Percentiles rank a stretch among this genome's conserved stretches.
Evolutionary conservation across 2,888 invertebrate genomes (phyloP).

Genomic region (Drosophila birchii): DNA sequence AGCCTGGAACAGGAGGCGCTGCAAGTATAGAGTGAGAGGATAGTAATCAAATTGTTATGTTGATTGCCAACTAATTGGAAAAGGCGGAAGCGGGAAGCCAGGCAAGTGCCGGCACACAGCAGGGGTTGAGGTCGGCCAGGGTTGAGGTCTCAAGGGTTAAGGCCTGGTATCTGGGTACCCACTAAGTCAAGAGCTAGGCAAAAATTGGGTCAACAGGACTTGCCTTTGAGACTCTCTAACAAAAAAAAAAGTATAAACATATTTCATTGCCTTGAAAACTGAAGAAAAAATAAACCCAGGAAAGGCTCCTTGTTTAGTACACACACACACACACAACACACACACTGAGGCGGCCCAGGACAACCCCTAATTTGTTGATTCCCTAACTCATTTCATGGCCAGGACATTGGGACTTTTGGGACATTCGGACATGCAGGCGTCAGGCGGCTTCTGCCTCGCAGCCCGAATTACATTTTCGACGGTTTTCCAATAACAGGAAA

Average conservation of each 20-base stretch:
- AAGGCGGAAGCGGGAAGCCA: slow-evolving; percentile 41
- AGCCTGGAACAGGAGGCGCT: slow-evolving; percentile 9
- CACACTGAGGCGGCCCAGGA: slow-evolving; percentile 16
- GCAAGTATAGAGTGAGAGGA: neutral
- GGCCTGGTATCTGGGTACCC: slow-evolving; percentile 43
- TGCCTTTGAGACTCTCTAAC: too few relatives aligned
- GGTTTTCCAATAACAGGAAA: slow-evolving; percentile 44
- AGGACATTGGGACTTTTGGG: slow-evolving; percentile 33
- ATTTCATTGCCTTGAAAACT: too few relatives aligned
- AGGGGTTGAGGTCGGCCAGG: slow-evolving; percentile 7
- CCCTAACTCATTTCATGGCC: slow-evolving; percentile 32
- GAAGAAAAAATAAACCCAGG: neutral
- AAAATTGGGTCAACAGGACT: slow-evolving; percentile 59
- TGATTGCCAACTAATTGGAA: slow-evolving; percentile 39
- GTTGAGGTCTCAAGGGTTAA: slow-evolving; percentile 8
- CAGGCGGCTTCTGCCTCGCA: slow-evolving; percentile 23
- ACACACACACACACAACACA: slow-evolving; percentile 14
- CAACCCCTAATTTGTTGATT: slow-evolving; percentile 38
- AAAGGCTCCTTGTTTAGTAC: neutral
- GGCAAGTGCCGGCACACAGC: slow-evolving; percentile 16
- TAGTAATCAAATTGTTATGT: slow-evolving; percentile 32
- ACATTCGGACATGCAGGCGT: slow-evolving; percentile 12
- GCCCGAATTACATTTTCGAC: slow-evolving; percentile 9
- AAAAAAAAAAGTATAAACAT: too few relatives aligned
- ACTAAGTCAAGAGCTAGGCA: slow-evolving; percentile 39